Percentiles rank a stretch among this genome's conserved stretches.
These are phyloP conservation scores for Erebia epiphron DNA, from an alignment of 2,888 invertebrate genomes.

Conservation along the genomic window DNA sequence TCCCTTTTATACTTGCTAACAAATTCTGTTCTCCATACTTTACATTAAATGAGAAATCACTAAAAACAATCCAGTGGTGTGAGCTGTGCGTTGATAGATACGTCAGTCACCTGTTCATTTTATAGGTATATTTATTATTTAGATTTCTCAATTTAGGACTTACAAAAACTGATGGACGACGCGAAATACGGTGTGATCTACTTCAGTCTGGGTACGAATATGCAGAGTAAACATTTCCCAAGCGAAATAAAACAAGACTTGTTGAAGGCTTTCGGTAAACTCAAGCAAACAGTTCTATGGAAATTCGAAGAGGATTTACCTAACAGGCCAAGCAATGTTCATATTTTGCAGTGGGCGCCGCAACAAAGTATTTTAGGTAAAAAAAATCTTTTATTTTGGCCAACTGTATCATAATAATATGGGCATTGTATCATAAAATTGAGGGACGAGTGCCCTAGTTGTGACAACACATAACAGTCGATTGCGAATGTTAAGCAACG, in stretches of 20 bases:
- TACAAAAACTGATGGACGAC: slow-evolving; percentile 60
- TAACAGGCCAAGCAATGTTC: slow-evolving; percentile 65
- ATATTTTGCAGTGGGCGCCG: slow-evolving; percentile 69
- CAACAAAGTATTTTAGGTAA: slow-evolving; percentile 58
- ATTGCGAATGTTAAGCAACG: no score
- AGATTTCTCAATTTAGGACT: slow-evolving; percentile 46
- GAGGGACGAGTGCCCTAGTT: no score
- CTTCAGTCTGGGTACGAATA: slow-evolving; percentile 68
- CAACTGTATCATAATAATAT: not conserved
- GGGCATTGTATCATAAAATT: no score
- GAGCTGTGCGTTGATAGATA: no score
- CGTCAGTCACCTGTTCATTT: no score
- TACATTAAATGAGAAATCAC: no score
- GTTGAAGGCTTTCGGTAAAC: slow-evolving; percentile 52
- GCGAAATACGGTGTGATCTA: slow-evolving; percentile 63
- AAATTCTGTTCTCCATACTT: no score
- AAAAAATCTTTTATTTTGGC: not conserved
- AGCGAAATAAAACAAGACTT: slow-evolving; percentile 48
- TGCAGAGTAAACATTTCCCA: slow-evolving; percentile 56
- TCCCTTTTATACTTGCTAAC: no score
- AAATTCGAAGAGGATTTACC: slow-evolving; percentile 59
- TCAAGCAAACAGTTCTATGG: slow-evolving; percentile 68
- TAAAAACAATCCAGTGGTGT: no score
- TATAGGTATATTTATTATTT: not conserved
- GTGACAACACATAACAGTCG: no score